Conservation (phyloP, 2,888 invertebrate species). For the Amphipyra tragopoginis region DNA sequence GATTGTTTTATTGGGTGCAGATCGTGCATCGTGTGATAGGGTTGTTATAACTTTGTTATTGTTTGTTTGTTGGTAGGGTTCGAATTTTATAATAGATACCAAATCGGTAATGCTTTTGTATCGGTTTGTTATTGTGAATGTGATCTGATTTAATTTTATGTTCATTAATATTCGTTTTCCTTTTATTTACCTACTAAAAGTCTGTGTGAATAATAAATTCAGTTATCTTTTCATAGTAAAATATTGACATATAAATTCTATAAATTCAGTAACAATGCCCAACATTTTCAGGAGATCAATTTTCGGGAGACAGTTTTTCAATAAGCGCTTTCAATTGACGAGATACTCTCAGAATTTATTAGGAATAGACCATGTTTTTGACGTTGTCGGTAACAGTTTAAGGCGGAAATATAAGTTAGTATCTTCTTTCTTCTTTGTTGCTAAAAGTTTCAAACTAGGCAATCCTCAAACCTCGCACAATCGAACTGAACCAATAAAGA, state of each 20-base stretch:
- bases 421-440: not conserved
- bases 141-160: too few relatives aligned
- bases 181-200: too few relatives aligned
- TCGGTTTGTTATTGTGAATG: too few relatives aligned
- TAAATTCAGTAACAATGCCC: too few relatives aligned
- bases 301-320: not conserved
- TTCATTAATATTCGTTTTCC: too few relatives aligned
- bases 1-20: conserved; percentile 38
- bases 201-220: too few relatives aligned
- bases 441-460: not conserved
- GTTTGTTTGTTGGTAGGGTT: not conserved
- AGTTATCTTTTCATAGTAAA: too few relatives aligned
- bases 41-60: not conserved
- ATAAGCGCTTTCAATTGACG: not conserved
- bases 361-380: not conserved
- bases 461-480: conserved; percentile 11
- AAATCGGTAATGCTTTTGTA: too few relatives aligned
- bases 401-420: too few relatives aligned
- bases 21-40: conserved; percentile 2
- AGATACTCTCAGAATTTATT: not conserved
- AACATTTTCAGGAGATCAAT: not conserved
- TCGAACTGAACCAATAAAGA: conserved; percentile 19
- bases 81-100: too few relatives aligned
- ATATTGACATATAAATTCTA: too few relatives aligned
- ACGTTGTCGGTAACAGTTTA: too few relatives aligned